phyloP scores from a whole-genome alignment of 2,113 vertebrate species.

The Peromyscus polionotus region DNA sequence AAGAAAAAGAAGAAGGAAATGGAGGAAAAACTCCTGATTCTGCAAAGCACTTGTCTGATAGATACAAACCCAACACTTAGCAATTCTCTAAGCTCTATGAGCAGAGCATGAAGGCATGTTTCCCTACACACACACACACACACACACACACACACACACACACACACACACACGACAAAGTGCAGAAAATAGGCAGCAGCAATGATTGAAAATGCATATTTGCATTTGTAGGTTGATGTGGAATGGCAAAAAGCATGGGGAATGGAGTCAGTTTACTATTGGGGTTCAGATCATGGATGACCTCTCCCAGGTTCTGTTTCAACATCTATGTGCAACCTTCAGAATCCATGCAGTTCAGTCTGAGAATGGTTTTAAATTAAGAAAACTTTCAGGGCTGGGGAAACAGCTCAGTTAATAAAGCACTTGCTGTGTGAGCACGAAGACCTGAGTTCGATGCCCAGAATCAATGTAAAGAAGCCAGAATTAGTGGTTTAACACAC shows the following conservation, averaged over 20 bases:
- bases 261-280: neutral
- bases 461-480: neutral
- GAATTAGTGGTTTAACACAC: neutral
- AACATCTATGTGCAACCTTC: neutral
- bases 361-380: slow-evolving; percentile 48
- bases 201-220: neutral
- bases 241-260: neutral
- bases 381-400: neutral
- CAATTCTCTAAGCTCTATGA: neutral
- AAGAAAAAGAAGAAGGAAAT: slow-evolving; percentile 40
- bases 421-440: neutral
- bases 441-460: no score
- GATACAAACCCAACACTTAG: neutral
- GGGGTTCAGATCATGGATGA: neutral
- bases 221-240: neutral
- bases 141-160: neutral
- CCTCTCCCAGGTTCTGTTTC: neutral
- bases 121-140: neutral
- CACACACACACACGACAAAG: neutral
- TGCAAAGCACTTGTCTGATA: slow-evolving; percentile 42
- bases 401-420: neutral
- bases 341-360: neutral
- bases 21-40: neutral
- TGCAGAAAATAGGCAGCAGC: neutral
- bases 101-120: neutral